Conservation (phyloP, 2,797 vertebrate genomes). For the Rhinogobio ventralis region DNA sequence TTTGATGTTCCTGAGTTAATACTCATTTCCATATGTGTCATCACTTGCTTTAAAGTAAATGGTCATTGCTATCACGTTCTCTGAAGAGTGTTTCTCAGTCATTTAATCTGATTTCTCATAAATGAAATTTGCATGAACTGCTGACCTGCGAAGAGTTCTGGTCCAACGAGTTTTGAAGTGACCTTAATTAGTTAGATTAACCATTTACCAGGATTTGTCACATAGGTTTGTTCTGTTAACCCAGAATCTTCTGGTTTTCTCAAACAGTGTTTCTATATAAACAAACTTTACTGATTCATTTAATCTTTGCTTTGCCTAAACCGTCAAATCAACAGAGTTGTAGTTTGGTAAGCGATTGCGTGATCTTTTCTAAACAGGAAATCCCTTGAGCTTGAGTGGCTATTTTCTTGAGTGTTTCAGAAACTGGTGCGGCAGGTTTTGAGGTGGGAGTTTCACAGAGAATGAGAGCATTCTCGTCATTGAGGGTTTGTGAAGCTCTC, state of each 20-base stretch:
- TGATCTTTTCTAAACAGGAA: conserved; percentile 54
- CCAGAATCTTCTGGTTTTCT: background rate
- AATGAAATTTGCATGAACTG: background rate
- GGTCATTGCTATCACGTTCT: background rate
- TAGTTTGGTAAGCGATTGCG: conserved; percentile 37
- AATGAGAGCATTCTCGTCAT: background rate
- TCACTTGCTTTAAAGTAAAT: background rate
- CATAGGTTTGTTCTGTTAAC: background rate
- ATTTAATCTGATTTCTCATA: background rate
- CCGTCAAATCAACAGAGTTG: background rate
- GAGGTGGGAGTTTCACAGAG: conserved; percentile 55
- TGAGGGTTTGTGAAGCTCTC: background rate
- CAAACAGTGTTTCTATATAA: background rate
- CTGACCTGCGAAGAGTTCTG: background rate
- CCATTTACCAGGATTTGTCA: background rate
- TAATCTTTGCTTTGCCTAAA: background rate
- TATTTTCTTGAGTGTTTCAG: background rate
- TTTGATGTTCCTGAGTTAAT: background rate
- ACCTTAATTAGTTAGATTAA: background rate
- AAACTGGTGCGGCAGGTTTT: conserved; percentile 77
- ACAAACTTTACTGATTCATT: background rate
- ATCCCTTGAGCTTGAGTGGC: background rate
- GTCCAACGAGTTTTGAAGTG: background rate
- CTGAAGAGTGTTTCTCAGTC: background rate
- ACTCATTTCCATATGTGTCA: background rate